Conservation (phyloP, 2,113 vertebrate species). For the Corythornis madagascariensis region DNA sequence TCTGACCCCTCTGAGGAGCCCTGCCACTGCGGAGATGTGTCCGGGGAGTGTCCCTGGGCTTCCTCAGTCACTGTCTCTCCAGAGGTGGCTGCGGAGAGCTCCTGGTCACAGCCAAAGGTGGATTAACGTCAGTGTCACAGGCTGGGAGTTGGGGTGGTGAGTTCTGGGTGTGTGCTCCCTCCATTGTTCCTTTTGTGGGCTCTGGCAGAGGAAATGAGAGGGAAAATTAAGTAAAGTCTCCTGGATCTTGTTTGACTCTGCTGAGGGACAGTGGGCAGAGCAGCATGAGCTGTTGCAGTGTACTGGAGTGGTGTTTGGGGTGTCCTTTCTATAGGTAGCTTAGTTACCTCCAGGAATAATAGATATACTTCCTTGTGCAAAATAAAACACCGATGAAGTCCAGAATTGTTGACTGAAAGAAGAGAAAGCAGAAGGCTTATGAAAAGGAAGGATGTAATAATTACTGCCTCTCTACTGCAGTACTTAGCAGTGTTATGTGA, state of each 20-base stretch:
- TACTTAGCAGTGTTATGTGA: background rate
- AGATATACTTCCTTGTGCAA: background rate
- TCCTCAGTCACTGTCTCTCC: background rate
- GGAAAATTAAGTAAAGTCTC: background rate
- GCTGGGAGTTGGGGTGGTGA: background rate
- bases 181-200: background rate
- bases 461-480: background rate
- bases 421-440: background rate
- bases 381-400: background rate
- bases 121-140: fast-evolving
- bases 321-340: background rate
- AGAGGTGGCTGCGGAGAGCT: background rate
- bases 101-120: background rate
- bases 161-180: background rate
- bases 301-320: background rate
- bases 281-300: background rate
- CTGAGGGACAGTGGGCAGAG: background rate
- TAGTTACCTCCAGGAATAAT: background rate
- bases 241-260: background rate
- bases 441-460: background rate
- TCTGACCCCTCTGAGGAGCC: background rate
- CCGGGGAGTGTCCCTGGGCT: background rate
- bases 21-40: fast-evolving
- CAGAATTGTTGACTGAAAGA: background rate
- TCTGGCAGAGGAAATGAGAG: background rate